Conservation (phyloP, 2,888 invertebrate genomes). For the Esperia sulphurella region DNA sequence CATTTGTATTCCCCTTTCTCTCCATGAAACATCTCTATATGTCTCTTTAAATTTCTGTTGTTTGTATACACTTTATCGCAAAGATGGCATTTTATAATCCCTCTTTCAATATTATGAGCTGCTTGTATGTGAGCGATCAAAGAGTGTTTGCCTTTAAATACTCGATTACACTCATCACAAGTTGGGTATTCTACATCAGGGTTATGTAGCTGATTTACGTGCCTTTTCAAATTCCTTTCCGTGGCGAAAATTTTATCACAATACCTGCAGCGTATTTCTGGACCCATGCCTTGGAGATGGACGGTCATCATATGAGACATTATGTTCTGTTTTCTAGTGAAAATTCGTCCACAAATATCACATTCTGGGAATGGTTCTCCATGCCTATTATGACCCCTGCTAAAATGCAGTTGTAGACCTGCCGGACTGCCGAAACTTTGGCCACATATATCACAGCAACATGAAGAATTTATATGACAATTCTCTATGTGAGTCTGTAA, state of each 20-base stretch:
- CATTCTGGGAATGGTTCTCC: slow-evolving; percentile 54
- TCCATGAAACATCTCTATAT: slow-evolving; percentile 51
- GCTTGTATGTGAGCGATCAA: slow-evolving; percentile 49
- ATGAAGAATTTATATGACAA: slow-evolving; percentile 45
- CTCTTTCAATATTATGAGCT: slow-evolving; percentile 30
- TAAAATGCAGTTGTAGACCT: slow-evolving; percentile 45
- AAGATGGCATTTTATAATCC: slow-evolving; percentile 35
- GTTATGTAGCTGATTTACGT: slow-evolving; percentile 50
- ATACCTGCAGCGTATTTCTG: slow-evolving; percentile 36
- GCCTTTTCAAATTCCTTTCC: slow-evolving; percentile 50
- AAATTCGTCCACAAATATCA: slow-evolving; percentile 56
- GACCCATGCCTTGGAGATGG: slow-evolving; percentile 42
- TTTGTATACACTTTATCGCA: slow-evolving; percentile 54
- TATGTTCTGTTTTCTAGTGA: slow-evolving; percentile 61
- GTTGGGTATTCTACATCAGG: slow-evolving; percentile 43
- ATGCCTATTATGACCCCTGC: slow-evolving; percentile 50
- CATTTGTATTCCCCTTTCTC: slow-evolving; percentile 47
- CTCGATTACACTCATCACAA: slow-evolving; percentile 48
- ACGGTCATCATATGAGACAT: slow-evolving; percentile 59
- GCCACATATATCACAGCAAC: slow-evolving; percentile 50
- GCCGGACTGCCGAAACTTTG: slow-evolving; percentile 47
- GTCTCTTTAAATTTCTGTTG: slow-evolving; percentile 49
- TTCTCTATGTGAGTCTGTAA: slow-evolving; percentile 59
- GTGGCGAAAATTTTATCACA: slow-evolving; percentile 54
- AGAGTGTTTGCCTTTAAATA: slow-evolving; percentile 46